These are phyloP conservation scores for Furcifer pardalis DNA, from an alignment of 2,797 vertebrate species.

Conservation along the genomic window DNA sequence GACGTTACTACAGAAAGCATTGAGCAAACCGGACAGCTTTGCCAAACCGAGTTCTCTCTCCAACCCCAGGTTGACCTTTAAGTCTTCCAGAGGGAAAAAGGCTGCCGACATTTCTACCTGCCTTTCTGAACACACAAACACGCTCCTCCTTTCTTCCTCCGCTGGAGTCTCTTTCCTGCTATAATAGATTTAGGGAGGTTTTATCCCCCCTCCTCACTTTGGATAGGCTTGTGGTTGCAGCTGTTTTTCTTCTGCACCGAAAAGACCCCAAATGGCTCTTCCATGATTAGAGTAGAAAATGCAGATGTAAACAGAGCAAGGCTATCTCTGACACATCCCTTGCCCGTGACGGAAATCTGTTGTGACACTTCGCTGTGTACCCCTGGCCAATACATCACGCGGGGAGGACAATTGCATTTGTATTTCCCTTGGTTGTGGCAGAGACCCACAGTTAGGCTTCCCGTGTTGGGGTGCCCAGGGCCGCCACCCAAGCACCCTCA, in stretches of 20 bases:
- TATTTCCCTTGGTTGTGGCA: not conserved
- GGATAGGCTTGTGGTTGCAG: too few species aligned
- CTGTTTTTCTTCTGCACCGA: too few species aligned
- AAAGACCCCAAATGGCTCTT: not conserved
- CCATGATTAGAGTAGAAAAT: not conserved
- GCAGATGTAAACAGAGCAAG: not conserved
- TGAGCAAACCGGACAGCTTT: not conserved
- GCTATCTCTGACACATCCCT: not conserved
- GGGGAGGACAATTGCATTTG: not conserved
- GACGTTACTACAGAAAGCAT: not conserved
- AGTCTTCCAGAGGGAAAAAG: not conserved
- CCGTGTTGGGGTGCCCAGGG: not conserved
- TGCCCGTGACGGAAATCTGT: not conserved
- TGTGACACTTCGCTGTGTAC: not conserved
- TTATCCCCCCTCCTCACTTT: too few species aligned
- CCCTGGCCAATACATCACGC: not conserved
- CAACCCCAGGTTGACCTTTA: slow-evolving; percentile 8
- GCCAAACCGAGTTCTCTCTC: not conserved
- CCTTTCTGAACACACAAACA: not conserved
- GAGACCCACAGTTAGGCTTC: not conserved
- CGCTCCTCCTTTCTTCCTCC: not conserved
- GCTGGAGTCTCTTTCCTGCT: not conserved
- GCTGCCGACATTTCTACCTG: slow-evolving; percentile 1
- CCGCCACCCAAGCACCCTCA: too few species aligned
- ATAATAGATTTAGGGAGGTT: too few species aligned